These are phyloP conservation scores for Pavo muticus DNA, from an alignment of 2,113 vertebrate species.

Conservation along the genomic window DNA sequence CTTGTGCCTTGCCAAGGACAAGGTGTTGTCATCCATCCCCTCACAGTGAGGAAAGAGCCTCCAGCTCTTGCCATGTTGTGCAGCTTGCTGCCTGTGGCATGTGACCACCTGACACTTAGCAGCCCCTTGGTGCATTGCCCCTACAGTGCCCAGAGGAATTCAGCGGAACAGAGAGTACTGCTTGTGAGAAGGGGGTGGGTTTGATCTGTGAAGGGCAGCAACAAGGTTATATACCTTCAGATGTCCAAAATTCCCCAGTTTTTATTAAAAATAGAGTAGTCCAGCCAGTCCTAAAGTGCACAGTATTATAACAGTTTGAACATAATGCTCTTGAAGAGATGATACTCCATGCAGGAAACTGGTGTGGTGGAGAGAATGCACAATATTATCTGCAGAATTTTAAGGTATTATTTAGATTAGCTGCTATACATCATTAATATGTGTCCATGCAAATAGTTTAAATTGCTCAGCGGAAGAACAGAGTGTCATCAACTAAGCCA, in stretches of 20 bases:
- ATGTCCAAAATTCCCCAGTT: background rate
- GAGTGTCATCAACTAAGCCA: background rate
- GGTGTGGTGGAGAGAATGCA: background rate
- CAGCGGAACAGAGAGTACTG: fast-evolving
- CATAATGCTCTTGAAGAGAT: background rate
- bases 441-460: background rate
- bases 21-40: background rate
- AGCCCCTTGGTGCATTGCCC: fast-evolving
- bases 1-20: background rate
- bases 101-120: fast-evolving
- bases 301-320: background rate
- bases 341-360: background rate
- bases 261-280: background rate
- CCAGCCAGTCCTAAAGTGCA: background rate
- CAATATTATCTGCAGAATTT: background rate
- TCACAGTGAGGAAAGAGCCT: fast-evolving
- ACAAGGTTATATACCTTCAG: background rate
- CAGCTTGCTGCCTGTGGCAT: fast-evolving
- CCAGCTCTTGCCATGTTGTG: background rate
- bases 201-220: background rate
- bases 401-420: background rate
- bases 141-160: fast-evolving
- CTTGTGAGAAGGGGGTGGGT: background rate
- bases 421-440: background rate
- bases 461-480: background rate